Percentiles rank a stretch among this genome's conserved stretches.
phyloP scores from a whole-genome alignment of 2,888 invertebrate species.

The Griposia aprilina region DNA sequence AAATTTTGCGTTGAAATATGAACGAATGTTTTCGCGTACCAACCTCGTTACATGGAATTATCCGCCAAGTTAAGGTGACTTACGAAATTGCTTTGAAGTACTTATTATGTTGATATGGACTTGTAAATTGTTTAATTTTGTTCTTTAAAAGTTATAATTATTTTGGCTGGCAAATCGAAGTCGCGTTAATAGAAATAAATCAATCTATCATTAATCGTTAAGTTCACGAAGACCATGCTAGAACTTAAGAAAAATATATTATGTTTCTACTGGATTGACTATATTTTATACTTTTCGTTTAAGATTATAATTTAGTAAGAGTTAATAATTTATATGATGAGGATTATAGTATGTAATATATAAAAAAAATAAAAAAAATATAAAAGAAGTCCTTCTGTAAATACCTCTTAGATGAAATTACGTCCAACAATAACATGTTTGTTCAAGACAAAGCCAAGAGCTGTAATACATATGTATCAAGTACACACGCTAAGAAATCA shows the following conservation, averaged over 20 bases:
- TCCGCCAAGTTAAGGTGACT: conserved; percentile 17
- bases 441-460: conserved; percentile 18
- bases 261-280: too few relatives aligned
- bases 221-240: too few relatives aligned
- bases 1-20: conserved; percentile 2
- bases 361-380: too few relatives aligned
- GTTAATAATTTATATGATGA: too few relatives aligned
- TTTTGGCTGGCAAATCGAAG: too few relatives aligned
- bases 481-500: conserved; percentile 37
- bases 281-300: too few relatives aligned
- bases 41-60: conserved; percentile 22
- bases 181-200: too few relatives aligned
- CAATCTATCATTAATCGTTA: too few relatives aligned
- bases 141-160: background rate
- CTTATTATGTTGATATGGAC: conserved; percentile 7
- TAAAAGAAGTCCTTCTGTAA: background rate
- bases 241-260: too few relatives aligned
- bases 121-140: conserved; percentile 15
- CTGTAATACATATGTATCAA: conserved; percentile 23
- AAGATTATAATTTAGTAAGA: too few relatives aligned
- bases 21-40: conserved; percentile 14
- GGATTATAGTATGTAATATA: too few relatives aligned
- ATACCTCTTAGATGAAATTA: conserved; percentile 2
- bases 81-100: conserved; percentile 27
- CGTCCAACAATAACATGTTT: conserved; percentile 15